Conservation (phyloP, 2,888 invertebrate species). For the Melolontha melolontha region DNA sequence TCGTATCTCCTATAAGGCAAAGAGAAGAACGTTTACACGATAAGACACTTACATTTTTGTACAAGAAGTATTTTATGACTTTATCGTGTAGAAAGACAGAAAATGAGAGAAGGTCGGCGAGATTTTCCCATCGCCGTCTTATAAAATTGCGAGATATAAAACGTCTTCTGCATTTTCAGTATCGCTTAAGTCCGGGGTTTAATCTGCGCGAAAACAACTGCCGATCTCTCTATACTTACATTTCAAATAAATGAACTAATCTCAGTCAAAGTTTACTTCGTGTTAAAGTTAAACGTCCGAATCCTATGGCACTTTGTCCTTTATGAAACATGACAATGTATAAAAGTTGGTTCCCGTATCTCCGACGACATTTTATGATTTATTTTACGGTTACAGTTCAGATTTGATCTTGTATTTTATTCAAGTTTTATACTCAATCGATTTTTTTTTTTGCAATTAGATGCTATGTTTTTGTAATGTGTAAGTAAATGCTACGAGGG, state of each 20-base stretch:
- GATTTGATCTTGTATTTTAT: slow-evolving; percentile 18
- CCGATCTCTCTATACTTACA: slow-evolving; percentile 2
- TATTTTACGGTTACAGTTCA: slow-evolving; percentile 19
- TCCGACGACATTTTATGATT: slow-evolving; percentile 29
- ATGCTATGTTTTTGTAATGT: no score
- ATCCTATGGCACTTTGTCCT: slow-evolving; percentile 11
- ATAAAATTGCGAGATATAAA: slow-evolving; percentile 19
- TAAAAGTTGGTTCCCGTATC: slow-evolving; percentile 23
- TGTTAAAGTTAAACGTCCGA: slow-evolving; percentile 13
- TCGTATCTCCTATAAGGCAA: no score
- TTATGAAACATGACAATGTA: slow-evolving; percentile 32
- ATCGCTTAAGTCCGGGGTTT: slow-evolving; percentile 11
- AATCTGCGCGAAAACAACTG: slow-evolving; percentile 21
- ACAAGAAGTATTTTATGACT: slow-evolving; percentile 29
- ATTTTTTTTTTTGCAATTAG: background rate
- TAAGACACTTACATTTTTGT: slow-evolving; percentile 31
- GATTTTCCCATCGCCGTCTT: slow-evolving; percentile 4
- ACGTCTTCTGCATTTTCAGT: slow-evolving; percentile 24
- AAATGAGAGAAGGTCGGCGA: slow-evolving; percentile 4
- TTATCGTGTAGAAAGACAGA: slow-evolving; percentile 23
- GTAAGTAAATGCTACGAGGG: no score
- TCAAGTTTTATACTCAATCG: slow-evolving; percentile 6
- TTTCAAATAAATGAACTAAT: slow-evolving; percentile 26
- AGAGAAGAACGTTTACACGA: background rate
- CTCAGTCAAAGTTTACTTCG: slow-evolving; percentile 12